Base-by-base conservation (phyloP, 2,888 invertebrate species). In the Tachina lurida region DNA sequence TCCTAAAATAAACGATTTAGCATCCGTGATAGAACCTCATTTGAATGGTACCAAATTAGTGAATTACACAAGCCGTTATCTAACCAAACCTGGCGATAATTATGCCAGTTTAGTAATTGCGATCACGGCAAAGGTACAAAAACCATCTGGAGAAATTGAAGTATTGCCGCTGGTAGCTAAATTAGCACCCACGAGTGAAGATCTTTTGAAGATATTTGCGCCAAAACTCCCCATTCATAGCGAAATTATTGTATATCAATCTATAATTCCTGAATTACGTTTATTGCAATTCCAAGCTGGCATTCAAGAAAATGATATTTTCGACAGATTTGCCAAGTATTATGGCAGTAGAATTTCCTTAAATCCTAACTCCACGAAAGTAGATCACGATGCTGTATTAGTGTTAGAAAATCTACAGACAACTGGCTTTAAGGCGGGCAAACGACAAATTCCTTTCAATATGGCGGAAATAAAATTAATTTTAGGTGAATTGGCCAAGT, bases 91-190 rank as follows among this genome's bases (percentile, higher is more conserved):
- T 0, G 95, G 95, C 0, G 95, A 95, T 88, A 95, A 95, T 89
- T 95, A 95, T 89, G 95, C 95, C 3, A 95, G 95, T 87, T 91
- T 94, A 0, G 95, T 95, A 91, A 88, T 95, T 0, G 92, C 93
- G 1, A 88, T 93, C 4, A 87, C 87, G 41, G 91, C 93, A 0
- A 91, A 90, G 80, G 87, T 94, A 12, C 89, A 89, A 39, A 89
- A 89, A n/a, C 2, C 87, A 0, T 81, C 90, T 81, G 90, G 89
- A 0, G 73, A 41, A 10, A 77, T 86, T 9, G 92, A 93, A 86
- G 90, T 92, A 10, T 87, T 94, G 41, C 88, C 94, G 45, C 87
- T 95, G 12, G 94, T 95, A 2, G 95, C 94, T 0, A 95, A 95
- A 89, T 90, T 95, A 86, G 92, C 94, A 19, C 95, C 95, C 4